A percentile compares a stretch with the other conserved stretches of the same genome.
These are phyloP conservation scores for Pristis pectinata DNA, from an alignment of 2,797 vertebrate genomes.

Conservation along the genomic window DNA sequence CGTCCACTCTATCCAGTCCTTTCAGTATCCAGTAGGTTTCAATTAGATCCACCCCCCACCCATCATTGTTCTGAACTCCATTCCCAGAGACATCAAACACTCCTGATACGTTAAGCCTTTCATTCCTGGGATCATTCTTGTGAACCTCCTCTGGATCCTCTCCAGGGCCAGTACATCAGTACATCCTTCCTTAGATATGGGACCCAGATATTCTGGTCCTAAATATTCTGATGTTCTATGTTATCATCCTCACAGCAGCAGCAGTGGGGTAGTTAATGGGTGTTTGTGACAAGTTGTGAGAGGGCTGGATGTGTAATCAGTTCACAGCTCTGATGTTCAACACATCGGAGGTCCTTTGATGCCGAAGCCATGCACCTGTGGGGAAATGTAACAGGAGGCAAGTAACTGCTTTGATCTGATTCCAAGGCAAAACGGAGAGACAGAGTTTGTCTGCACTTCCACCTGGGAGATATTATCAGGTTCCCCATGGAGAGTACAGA, in stretches of 20 bases:
- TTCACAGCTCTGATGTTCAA: background rate
- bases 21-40: too few species aligned
- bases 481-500: background rate
- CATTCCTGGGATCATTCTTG: too few species aligned
- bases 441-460: background rate
- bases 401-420: slow-evolving; percentile 1
- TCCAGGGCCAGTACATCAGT: too few species aligned
- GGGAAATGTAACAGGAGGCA: background rate
- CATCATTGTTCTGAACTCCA: too few species aligned
- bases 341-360: background rate
- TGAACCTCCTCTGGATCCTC: too few species aligned
- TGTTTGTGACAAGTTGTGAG: background rate
- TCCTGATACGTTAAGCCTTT: too few species aligned
- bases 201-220: too few species aligned
- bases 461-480: background rate
- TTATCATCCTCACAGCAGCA: background rate
- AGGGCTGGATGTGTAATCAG: background rate
- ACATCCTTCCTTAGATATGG: too few species aligned
- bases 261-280: background rate
- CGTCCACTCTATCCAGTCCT: too few species aligned
- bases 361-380: background rate
- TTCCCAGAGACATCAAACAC: too few species aligned
- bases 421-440: slow-evolving; percentile 11
- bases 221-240: too few species aligned
- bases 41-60: too few species aligned